Base-by-base conservation (phyloP, 2,888 invertebrate species). In the Acholoe squamosa region DNA sequence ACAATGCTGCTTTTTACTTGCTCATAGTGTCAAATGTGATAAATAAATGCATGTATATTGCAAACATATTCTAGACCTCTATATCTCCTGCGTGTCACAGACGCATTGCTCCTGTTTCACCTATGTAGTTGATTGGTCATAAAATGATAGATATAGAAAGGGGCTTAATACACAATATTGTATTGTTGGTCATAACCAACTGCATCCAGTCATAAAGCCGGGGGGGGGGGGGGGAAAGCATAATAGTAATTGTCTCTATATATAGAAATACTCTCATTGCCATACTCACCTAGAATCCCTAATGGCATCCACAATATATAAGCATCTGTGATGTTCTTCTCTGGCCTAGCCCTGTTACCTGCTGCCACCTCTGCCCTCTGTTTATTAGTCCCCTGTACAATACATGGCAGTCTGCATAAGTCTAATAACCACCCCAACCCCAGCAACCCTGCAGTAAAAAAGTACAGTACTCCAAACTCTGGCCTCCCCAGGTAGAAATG, bases 351-450 rank as follows among this genome's bases (percentile, higher is more conserved):
- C 14, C 25, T 25, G 16, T 25, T 25, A 25, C 71, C 28, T 28
- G 71, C 14, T 25, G n/a, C 28, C 71, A 14, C 19, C 28, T 28
- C 71, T 25, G 71, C 71, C 88, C 33, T 14, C 22, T 22, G 52
- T 22, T 88, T 54, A 31, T 88, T 88, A 7, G 76, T 86, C n/a
- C 43, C 28, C 25, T 77, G 54, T 19, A 91, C 91, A 14, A 91
- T 34, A 14, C n/a, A 34, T 0, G 91, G 89, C 86, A 91, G 33
- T 19, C 91, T 84, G n/a, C 80, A 86, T n/a, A 89, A 25, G 76
- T 91, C 91, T 34, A 89, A n/a, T 19, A 91, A 12, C 89, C 90
- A 91, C n/a, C 91, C 91, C 51, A 91, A 19, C 31, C 90, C 89
- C 28, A 71, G 33, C 52, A 91, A 43, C 14, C 91, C 91, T 22